Base-by-base conservation (phyloP, 2,113 vertebrate genomes). In the Helogale parvula region DNA sequence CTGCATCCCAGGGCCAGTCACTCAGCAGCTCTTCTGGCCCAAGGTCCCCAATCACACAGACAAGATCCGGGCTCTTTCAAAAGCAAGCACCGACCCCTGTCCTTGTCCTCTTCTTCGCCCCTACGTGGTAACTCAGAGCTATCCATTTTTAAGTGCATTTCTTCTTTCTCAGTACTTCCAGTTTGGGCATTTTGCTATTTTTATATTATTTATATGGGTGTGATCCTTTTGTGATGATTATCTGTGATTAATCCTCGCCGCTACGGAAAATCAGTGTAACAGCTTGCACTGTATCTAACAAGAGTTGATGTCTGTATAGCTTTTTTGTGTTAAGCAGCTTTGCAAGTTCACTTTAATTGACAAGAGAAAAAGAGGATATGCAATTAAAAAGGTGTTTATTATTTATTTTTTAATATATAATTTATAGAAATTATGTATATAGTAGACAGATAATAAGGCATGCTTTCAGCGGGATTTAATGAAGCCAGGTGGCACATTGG, bases 351-450 rank as follows among this genome's bases (percentile, higher is more conserved):
- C 88, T 96, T 98, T 95, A 80, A 98, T 68, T 97, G 98, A 98
- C 98, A 98, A 98, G 97, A 92, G 92, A 90, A 96, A 98, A 96
- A 97, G 98, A 94, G 97, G 98, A 96, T 76, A 94, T 74, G 96
- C 95, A 98, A 98, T 97, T 98, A 91, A 98, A 97, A 97, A 97
- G 98, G 97, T 97, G 98, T 98, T 98, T 95, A 97, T 98, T 98
- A 97, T 97, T 98, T 98, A 97, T 98, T 98, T 98, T 97, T 95
- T 92, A 57, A 97, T 82, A 79, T 92, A 96, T 98, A 97, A 94
- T 97, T 98, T 96, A 96, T 95, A 79, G 90, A 96, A 97, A 97
- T 89, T 93, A 96, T 92, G 83, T 96, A 83, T 92, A 83, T 41
- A 65, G 81, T 23, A 92, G 96, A 90, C 87, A 87, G 88, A 97